Evolutionary conservation across 2,888 invertebrate species (phyloP).

Genomic region (Physocephala rufipes): DNA sequence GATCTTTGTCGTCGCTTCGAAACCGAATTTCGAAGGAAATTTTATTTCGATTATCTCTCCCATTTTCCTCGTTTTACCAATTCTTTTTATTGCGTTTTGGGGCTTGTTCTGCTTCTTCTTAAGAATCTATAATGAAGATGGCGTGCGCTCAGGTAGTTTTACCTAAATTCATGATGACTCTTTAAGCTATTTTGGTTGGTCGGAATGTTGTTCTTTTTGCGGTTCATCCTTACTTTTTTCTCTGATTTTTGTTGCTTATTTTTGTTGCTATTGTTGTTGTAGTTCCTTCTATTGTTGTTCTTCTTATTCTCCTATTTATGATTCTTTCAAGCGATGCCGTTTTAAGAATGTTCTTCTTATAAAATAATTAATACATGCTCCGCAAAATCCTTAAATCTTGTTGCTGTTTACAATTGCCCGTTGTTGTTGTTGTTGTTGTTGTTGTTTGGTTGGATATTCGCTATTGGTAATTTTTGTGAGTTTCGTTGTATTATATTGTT

Average conservation of each 20-base stretch:
- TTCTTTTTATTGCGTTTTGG: too few relatives aligned
- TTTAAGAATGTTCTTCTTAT: slow-evolving; percentile 20
- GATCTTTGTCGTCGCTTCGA: too few relatives aligned
- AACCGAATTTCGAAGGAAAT: too few relatives aligned
- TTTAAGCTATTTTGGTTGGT: too few relatives aligned
- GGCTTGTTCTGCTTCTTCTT: too few relatives aligned
- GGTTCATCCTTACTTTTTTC: too few relatives aligned
- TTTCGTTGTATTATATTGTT: neutral
- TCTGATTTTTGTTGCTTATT: too few relatives aligned
- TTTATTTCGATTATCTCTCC: too few relatives aligned
- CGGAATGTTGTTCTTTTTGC: too few relatives aligned
- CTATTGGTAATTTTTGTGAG: neutral
- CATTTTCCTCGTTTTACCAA: too few relatives aligned
- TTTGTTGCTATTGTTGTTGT: slow-evolving; percentile 6
- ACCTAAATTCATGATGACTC: too few relatives aligned
- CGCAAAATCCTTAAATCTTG: slow-evolving; percentile 11
- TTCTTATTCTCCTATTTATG: neutral
- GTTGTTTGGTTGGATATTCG: neutral
- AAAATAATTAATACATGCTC: slow-evolving; percentile 36
- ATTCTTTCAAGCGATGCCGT: neutral
- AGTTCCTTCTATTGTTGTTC: slow-evolving; percentile 7
- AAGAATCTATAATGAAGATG: slow-evolving; percentile 37
- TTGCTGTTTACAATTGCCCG: neutral
- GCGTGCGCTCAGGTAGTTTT: slow-evolving; percentile 61
- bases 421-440: slow-evolving; percentile 4